Conservation (phyloP, 1,140 invertebrate species). For the Acyrthosiphon pisum region DNA sequence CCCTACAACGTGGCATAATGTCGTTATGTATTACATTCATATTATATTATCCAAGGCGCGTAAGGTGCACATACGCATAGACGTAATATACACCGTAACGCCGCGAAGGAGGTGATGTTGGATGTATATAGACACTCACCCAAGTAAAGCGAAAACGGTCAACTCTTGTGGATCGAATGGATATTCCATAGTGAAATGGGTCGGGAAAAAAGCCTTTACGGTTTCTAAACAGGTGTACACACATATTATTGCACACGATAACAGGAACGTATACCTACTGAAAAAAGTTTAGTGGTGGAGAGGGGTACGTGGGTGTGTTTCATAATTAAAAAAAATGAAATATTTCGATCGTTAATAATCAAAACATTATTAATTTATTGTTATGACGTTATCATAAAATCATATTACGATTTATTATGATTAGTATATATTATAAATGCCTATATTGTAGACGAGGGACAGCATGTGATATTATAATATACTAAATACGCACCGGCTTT, state of each 20-base stretch:
- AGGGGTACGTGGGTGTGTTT: too few relatives aligned
- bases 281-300: not conserved
- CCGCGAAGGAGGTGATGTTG: too few relatives aligned
- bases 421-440: too few relatives aligned
- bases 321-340: too few relatives aligned
- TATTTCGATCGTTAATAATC: too few relatives aligned
- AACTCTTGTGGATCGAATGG: constrained; percentile 98
- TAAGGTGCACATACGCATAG: not conserved
- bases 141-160: constrained; percentile 91
- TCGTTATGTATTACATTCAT: not conserved
- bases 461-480: not conserved
- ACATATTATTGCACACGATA: not conserved
- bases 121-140: constrained; percentile 70
- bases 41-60: not conserved
- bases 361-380: too few relatives aligned
- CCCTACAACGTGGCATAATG: constrained; percentile 66
- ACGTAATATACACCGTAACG: not conserved
- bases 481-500: constrained; percentile 70
- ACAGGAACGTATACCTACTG: not conserved
- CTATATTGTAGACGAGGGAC: too few relatives aligned
- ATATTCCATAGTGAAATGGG: constrained; percentile 93
- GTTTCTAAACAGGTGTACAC: constrained; percentile 73
- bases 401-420: too few relatives aligned
- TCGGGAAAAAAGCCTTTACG: constrained; percentile 93
- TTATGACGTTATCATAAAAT: too few relatives aligned